These are phyloP conservation scores for Poecilia wingei DNA, from an alignment of 2,797 vertebrate genomes.

Conservation along the genomic window DNA sequence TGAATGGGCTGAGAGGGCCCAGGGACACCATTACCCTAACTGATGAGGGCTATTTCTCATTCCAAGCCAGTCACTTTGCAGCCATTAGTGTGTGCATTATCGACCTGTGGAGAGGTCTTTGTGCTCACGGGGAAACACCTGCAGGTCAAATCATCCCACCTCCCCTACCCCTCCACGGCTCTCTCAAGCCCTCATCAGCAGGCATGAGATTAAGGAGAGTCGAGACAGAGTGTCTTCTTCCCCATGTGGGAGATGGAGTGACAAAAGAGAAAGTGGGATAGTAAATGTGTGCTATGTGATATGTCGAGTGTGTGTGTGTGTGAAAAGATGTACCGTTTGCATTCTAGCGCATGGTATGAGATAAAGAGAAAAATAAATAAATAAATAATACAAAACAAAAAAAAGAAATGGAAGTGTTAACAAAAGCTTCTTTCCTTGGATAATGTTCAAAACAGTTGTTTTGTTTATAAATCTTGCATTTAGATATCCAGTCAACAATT, in stretches of 20 bases:
- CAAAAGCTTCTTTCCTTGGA: neutral
- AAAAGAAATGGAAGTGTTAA: conserved; percentile 3
- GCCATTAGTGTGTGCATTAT: conserved; percentile 83
- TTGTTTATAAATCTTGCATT: neutral
- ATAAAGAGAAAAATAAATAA: conserved; percentile 18
- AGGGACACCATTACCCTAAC: conserved; percentile 83
- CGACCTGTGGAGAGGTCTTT: conserved; percentile 77
- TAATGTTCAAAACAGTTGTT: neutral
- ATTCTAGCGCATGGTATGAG: conserved; percentile 14
- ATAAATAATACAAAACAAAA: conserved; percentile 11
- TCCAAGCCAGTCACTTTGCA: conserved; percentile 77
- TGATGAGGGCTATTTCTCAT: conserved; percentile 84
- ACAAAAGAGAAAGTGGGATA: conserved; percentile 37
- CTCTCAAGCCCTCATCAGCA: conserved; percentile 75
- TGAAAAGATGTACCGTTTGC: conserved; percentile 42
- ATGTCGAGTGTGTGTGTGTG: conserved; percentile 40
- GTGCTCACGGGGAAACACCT: conserved; percentile 77
- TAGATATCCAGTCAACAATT: neutral
- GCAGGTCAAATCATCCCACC: conserved; percentile 76
- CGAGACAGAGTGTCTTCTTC: conserved; percentile 51
- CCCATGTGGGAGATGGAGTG: conserved; percentile 38
- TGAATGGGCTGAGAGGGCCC: conserved; percentile 76
- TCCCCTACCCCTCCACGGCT: conserved; percentile 44
- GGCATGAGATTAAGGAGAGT: conserved; percentile 63
- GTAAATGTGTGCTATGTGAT: conserved; percentile 38